These are phyloP conservation scores for Mesochorus sp. DNA, from an alignment of 2,888 invertebrate genomes.

Conservation along the genomic window DNA sequence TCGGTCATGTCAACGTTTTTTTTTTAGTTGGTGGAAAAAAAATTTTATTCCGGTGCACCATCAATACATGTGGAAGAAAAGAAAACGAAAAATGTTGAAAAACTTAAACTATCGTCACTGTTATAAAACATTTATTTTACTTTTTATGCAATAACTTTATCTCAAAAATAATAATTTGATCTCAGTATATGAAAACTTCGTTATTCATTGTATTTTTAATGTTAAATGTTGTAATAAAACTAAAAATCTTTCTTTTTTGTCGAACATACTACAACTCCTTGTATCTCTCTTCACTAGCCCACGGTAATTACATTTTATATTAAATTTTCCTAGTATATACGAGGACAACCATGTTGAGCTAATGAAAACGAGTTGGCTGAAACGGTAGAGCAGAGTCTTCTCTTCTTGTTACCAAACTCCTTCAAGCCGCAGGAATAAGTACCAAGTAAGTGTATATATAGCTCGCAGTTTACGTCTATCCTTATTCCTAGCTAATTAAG, in stretches of 20 bases:
- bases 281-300: background rate
- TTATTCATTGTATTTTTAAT: too few relatives aligned
- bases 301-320: conserved; percentile 21
- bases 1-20: background rate
- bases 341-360: conserved; percentile 28
- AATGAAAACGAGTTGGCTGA: conserved; percentile 54
- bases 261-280: background rate
- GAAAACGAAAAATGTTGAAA: too few relatives aligned
- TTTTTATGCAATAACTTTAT: too few relatives aligned
- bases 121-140: too few relatives aligned
- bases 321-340: conserved; percentile 25
- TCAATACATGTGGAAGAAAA: background rate
- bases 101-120: too few relatives aligned
- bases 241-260: background rate
- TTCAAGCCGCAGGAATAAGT: conserved; percentile 39
- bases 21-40: background rate
- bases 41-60: background rate
- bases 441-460: background rate
- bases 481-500: conserved; percentile 59
- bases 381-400: conserved; percentile 39
- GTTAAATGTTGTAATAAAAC: background rate
- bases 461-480: conserved; percentile 54
- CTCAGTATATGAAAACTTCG: too few relatives aligned
- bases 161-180: too few relatives aligned
- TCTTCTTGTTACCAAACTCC: conserved; percentile 58